phyloP scores from a whole-genome alignment of 2,888 invertebrate species.

The Noctuana brunneofusca region DNA sequence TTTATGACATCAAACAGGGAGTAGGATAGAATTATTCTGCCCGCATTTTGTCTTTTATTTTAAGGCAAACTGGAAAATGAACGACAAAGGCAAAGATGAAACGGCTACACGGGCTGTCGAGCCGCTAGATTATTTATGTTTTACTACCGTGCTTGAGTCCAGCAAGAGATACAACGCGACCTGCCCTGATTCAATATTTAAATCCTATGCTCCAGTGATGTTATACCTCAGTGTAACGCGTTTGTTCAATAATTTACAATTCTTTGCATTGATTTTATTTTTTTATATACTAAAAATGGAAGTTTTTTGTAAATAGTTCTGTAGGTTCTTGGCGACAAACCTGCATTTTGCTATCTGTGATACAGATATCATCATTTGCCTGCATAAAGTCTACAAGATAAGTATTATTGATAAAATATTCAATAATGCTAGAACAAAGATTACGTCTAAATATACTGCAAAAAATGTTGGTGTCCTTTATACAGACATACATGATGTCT shows the following conservation, averaged over 20 bases:
- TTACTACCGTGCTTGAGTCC: slow-evolving; percentile 74
- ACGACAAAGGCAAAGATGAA: neutral
- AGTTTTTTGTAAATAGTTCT: neutral
- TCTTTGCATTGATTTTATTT: neutral
- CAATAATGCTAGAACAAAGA: too few relatives aligned
- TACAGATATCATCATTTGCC: too few relatives aligned
- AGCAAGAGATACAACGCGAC: slow-evolving; percentile 66
- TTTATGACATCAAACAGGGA: too few relatives aligned
- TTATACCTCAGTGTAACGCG: slow-evolving; percentile 13
- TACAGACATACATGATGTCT: too few relatives aligned
- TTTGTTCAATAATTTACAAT: slow-evolving; percentile 3
- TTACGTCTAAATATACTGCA: too few relatives aligned
- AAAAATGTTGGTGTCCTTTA: too few relatives aligned
- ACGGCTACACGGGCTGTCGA: neutral
- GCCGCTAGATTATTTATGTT: slow-evolving; percentile 49
- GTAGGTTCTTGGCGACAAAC: neutral
- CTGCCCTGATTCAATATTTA: slow-evolving; percentile 72
- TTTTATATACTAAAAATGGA: neutral
- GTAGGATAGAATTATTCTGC: too few relatives aligned
- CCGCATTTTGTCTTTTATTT: too few relatives aligned
- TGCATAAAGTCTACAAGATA: too few relatives aligned
- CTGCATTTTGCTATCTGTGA: neutral
- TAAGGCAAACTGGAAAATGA: too few relatives aligned
- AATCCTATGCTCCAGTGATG: slow-evolving; percentile 34
- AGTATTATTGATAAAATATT: too few relatives aligned